Evolutionary conservation across 2,113 vertebrate genomes (phyloP).

Genomic region (Pithys albifrons): DNA sequence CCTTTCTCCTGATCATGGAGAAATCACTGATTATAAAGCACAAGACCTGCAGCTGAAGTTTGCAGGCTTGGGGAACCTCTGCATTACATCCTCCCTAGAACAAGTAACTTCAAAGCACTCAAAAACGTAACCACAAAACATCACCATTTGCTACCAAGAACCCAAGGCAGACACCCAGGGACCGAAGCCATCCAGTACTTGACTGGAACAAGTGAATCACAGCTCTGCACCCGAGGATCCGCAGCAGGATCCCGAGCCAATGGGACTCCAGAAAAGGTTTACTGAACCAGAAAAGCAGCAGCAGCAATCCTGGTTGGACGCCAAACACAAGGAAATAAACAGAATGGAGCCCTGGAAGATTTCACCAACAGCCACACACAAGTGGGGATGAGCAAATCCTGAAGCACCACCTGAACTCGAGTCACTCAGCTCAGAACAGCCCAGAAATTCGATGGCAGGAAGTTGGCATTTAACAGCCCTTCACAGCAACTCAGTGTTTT

Average conservation of each 20-base stretch:
- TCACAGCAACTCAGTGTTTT: background rate
- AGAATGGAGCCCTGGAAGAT: conserved; percentile 38
- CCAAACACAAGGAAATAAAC: conserved; percentile 56
- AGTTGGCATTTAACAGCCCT: background rate
- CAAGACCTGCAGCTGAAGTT: background rate
- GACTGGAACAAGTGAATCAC: conserved; percentile 56
- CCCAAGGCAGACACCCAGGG: background rate
- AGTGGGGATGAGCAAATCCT: background rate
- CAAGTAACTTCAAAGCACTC: background rate
- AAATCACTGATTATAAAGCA: background rate
- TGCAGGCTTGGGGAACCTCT: background rate
- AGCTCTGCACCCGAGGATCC: background rate
- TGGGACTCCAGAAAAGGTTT: conserved; percentile 60
- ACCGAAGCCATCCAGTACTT: background rate
- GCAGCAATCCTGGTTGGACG: conserved; percentile 34
- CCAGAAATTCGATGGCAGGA: background rate
- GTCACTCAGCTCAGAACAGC: background rate
- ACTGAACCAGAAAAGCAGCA: conserved; percentile 63
- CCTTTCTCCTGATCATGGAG: background rate
- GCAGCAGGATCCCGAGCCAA: conserved; percentile 55
- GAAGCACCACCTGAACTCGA: background rate
- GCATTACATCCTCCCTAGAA: background rate
- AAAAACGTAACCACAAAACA: background rate
- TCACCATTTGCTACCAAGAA: background rate
- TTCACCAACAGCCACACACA: conserved; percentile 18